Conservation (phyloP, 2,797 vertebrate genomes). For the Coreius guichenoti region DNA sequence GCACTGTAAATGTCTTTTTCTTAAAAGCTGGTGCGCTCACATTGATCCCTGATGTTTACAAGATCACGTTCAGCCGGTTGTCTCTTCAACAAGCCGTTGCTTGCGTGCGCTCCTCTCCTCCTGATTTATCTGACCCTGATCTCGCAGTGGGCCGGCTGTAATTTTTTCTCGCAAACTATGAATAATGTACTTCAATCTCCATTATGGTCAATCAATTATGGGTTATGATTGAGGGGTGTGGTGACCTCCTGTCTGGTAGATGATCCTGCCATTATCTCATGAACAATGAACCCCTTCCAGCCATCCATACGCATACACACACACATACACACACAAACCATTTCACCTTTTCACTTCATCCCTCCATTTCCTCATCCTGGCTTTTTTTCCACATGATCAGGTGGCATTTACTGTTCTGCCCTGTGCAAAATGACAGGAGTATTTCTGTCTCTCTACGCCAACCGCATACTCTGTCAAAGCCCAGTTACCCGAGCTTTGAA, state of each 20-base stretch:
- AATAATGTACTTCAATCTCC: constrained; percentile 61
- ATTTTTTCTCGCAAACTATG: constrained; percentile 53
- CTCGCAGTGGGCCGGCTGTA: constrained; percentile 43
- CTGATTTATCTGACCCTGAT: constrained; percentile 68
- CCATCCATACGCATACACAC: background rate
- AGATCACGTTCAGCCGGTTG: constrained; percentile 54
- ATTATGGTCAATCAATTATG: constrained; percentile 57
- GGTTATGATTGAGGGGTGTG: constrained; percentile 54
- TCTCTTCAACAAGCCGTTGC: constrained; percentile 51
- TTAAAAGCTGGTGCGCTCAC: constrained; percentile 61
- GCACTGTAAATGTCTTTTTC: constrained; percentile 60
- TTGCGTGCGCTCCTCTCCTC: constrained; percentile 46
- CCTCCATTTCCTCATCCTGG: constrained; percentile 16
- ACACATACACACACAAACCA: constrained; percentile 26
- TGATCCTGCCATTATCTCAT: constrained; percentile 58
- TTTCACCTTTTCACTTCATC: constrained; percentile 29
- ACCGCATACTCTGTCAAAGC: constrained; percentile 54
- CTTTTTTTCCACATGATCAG: constrained; percentile 17
- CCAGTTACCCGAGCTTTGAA: constrained; percentile 50
- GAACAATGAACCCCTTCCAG: constrained; percentile 47
- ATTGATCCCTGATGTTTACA: constrained; percentile 59
- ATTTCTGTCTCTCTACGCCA: constrained; percentile 27
- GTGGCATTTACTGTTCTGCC: constrained; percentile 32
- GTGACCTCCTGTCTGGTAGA: constrained; percentile 58
- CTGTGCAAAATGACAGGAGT: constrained; percentile 10